Base-by-base conservation (phyloP, 2,797 vertebrate species). In the Lycodopsis pacificus region DNA sequence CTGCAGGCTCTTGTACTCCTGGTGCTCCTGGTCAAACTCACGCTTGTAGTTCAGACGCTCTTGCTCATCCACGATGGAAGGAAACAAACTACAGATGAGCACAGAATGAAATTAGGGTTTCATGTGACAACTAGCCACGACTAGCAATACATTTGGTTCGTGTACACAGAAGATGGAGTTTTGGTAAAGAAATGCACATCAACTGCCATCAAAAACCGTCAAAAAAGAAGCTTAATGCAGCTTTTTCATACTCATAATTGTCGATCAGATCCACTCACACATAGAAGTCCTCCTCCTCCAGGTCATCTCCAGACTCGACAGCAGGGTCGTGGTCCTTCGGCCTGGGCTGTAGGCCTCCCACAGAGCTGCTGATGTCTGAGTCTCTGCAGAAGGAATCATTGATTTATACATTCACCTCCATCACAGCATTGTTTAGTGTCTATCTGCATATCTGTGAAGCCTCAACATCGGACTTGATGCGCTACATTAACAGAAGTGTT, bases 301-400 rank as follows among this genome's bases (percentile, higher is more conserved):
- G 87, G 61, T 97, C 97, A 14, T 98, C 97, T 4, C 94, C 96
- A 36, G 97, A 98, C 73, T 97, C 97, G 1, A 89, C 91, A 0
- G 94, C 96, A 25, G 95, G 91, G 65, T 96, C 96, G 44, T 95
- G 96, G 71, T 93, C 94, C 90, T 90, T 95, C 13, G 83, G 59
- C 27, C 88, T 93, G 79, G 92, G 86, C 12, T 89, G 87, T 25
- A 84, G 74, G 2, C 78, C 89, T 30, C 86, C 92, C 20, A 91
- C 34, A 6, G 89, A 91, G 83, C 91, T 93, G 93, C 65, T 94
- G 65, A 87, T 91, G 8, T 96, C 96, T 0, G 95, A 94, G 85
- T 94, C 93, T 51, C 92, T 93, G 88, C 25, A 74, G 59, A 88
- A 74, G 0, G n/a, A 71, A 70, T 17, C 1, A 59, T 14, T 62